Evolutionary conservation across 2,797 vertebrate genomes (phyloP), one percentile per base, ranked within the genome.

Genomic region (Hirundo rustica): DNA sequence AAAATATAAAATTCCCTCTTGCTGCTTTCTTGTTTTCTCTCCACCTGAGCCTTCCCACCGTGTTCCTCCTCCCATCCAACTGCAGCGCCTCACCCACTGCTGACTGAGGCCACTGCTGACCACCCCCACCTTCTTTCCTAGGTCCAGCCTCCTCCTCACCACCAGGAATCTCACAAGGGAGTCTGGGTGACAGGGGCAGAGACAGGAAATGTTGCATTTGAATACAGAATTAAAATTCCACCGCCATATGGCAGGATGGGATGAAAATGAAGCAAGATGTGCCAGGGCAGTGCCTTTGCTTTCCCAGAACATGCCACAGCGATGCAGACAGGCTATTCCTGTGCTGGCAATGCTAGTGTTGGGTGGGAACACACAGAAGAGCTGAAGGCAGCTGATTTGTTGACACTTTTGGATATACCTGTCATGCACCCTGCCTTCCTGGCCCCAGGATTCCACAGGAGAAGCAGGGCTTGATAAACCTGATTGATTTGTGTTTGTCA

Each of bases 401-500:
- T 92, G 92, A 86, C 53, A 34, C 73, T 92, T 96, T 88, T 92
- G 80, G 76, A 92, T 54, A 68, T 91, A 96, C 93, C 96, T 89
- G 83, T 88, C 89, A 85, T 76, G 79, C 76, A 84, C 67, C 66
- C 95, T 90, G 89, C 93, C 96, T 93, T 78, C 30, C 93, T 44
- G 67, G 72, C 80, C 88, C 86, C 70, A 72, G 88, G 82, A 64
- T 78, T 73, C 85, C 85, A 62, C 66, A 62, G 86, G 77, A 97
- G 93, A 95, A 93, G 64, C 64, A 78, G 85, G 86, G 58, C 83
- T 88, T 95, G 95, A 97, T 96, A 95, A 95, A 30, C 40, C 85
- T 95, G 96, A 97, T 96, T 96, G 97, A 97, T 97, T 97, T 96
- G 85, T 88, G 91, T 95, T 95, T 97, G 89, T 96, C 85, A 94